Evolutionary conservation across 2,888 invertebrate genomes (phyloP).

Genomic region (Ariolimax columbianus): DNA sequence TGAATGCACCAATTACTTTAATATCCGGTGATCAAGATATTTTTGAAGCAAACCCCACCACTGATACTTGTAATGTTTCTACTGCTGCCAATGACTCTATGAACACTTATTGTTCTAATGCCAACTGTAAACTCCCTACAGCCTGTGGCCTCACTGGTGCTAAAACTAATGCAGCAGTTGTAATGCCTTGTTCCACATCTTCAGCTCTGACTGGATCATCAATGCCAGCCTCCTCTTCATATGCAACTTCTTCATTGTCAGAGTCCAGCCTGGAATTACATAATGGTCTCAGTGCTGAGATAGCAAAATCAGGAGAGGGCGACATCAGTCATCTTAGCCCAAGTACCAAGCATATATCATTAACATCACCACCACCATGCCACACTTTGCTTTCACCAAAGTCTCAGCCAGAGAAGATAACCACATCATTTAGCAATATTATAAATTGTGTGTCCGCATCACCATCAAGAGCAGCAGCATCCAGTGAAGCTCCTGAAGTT

Average conservation of each 20-base stretch:
- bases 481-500: conserved; percentile 15
- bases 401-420: conserved; percentile 4
- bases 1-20: neutral
- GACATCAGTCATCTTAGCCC: neutral
- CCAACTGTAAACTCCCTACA: neutral
- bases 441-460: neutral
- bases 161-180: conserved; percentile 36
- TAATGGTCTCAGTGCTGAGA: neutral
- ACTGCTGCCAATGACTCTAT: neutral
- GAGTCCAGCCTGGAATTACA: neutral
- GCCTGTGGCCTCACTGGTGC: conserved; percentile 10
- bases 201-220: neutral
- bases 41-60: neutral
- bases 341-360: neutral
- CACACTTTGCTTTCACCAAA: neutral
- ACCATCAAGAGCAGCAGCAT: conserved; percentile 28
- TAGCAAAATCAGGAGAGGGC: neutral
- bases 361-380: neutral
- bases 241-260: conserved; percentile 14
- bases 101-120: neutral
- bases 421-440: neutral
- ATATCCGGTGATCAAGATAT: neutral
- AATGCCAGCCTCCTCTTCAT: neutral
- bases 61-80: neutral
- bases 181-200: conserved; percentile 11